These are phyloP conservation scores for Lates calcarifer DNA, from an alignment of 2,113 vertebrate genomes.

Conservation along the genomic window DNA sequence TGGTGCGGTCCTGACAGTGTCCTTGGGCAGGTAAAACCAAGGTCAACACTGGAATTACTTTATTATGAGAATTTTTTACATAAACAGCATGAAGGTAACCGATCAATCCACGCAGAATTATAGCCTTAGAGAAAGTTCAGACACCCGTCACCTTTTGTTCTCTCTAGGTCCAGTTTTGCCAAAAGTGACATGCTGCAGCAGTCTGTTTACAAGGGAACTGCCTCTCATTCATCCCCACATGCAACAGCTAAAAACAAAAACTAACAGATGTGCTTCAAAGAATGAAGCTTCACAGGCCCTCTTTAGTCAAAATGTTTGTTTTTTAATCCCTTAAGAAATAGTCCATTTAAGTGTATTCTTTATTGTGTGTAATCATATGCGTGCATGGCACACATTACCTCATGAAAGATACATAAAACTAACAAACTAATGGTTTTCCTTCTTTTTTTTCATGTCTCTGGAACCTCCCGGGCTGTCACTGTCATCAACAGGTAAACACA, in stretches of 20 bases:
- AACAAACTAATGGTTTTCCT: slow-evolving; percentile 65
- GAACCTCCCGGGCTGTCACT: slow-evolving; percentile 44
- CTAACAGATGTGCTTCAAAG: slow-evolving; percentile 54
- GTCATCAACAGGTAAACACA: slow-evolving; percentile 81
- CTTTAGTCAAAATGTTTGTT: slow-evolving; percentile 41
- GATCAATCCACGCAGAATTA: slow-evolving; percentile 27
- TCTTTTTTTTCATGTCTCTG: slow-evolving; percentile 66
- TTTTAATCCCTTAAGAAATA: slow-evolving; percentile 54
- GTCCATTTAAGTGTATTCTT: slow-evolving; percentile 36
- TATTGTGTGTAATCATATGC: slow-evolving; percentile 44
- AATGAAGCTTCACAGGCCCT: slow-evolving; percentile 34
- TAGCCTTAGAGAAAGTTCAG: slow-evolving; percentile 4
- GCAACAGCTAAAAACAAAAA: slow-evolving; percentile 37
- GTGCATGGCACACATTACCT: slow-evolving; percentile 21
- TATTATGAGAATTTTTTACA: slow-evolving; percentile 31
- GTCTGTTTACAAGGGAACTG: slow-evolving; percentile 35
- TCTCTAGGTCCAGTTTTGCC: slow-evolving; percentile 26
- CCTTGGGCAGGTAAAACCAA: slow-evolving; percentile 68
- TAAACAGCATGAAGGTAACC: slow-evolving; percentile 27
- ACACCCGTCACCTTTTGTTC: slow-evolving; percentile 19
- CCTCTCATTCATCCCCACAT: slow-evolving; percentile 48
- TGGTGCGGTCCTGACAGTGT: slow-evolving; percentile 42
- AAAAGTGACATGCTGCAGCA: slow-evolving; percentile 42
- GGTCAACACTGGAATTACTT: slow-evolving; percentile 53
- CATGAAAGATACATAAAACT: slow-evolving; percentile 41